Evolutionary conservation across 2,797 vertebrate genomes (phyloP).

Genomic region (Apogon hyalosoma): DNA sequence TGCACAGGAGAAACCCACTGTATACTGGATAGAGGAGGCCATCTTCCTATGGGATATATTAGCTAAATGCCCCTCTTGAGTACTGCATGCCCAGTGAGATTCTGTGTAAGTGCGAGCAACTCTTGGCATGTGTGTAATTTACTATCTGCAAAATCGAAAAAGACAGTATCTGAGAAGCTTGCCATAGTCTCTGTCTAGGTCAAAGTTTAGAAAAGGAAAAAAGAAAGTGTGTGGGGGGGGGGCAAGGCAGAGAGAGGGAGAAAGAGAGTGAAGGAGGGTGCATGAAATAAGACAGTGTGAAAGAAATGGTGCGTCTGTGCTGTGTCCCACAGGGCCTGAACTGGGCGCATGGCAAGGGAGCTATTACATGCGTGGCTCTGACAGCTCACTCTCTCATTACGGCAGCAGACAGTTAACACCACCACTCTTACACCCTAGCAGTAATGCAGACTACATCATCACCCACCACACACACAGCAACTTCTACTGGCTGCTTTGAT

Average conservation of each 20-base stretch:
- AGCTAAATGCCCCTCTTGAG: slow-evolving; percentile 61
- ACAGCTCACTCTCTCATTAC: slow-evolving; percentile 86
- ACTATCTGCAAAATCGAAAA: slow-evolving; percentile 38
- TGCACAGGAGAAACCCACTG: slow-evolving; percentile 55
- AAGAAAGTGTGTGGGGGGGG: slow-evolving; percentile 22
- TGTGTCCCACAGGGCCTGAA: slow-evolving; percentile 81
- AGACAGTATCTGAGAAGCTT: slow-evolving; percentile 50
- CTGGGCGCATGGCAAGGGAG: slow-evolving; percentile 82
- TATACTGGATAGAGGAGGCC: slow-evolving; percentile 44
- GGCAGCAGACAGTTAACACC: slow-evolving; percentile 77
- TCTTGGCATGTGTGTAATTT: slow-evolving; percentile 44
- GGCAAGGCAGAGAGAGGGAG: slow-evolving; percentile 17
- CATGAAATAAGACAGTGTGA: slow-evolving; percentile 60
- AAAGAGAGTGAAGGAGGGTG: slow-evolving; percentile 26
- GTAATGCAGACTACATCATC: slow-evolving; percentile 62
- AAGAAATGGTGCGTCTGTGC: slow-evolving; percentile 69
- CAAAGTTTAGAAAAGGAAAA: slow-evolving; percentile 56
- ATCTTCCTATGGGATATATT: slow-evolving; percentile 54
- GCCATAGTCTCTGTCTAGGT: slow-evolving; percentile 55
- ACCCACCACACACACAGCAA: slow-evolving; percentile 39
- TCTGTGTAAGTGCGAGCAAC: slow-evolving; percentile 41
- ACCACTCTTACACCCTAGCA: slow-evolving; percentile 56
- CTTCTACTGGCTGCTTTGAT: slow-evolving; percentile 54
- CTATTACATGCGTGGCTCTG: slow-evolving; percentile 83
- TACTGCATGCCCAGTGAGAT: slow-evolving; percentile 48